Conservation (phyloP, 1,140 invertebrate species). For the Eriocheir sinensis region DNA sequence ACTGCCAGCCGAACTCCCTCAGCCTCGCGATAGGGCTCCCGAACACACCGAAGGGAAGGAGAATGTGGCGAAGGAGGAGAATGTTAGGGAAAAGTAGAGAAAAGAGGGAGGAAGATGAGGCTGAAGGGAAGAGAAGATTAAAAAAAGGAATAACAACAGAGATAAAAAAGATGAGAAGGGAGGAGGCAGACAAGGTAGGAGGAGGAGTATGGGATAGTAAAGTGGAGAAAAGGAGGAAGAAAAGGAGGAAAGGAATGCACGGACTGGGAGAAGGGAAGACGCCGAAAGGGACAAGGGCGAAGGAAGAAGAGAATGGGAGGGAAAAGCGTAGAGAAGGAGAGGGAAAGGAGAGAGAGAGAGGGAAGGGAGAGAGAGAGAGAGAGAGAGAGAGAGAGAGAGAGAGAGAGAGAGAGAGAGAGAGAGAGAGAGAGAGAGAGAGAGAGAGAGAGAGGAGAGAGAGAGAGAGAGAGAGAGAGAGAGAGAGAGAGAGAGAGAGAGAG, state of each 20-base stretch:
- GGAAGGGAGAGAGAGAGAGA: neutral
- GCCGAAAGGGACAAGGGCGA: neutral
- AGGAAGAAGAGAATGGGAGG: neutral
- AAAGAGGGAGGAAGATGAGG: neutral
- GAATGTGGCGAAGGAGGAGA: neutral
- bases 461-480: conserved; percentile 42
- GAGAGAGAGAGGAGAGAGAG: neutral
- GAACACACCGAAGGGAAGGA: neutral
- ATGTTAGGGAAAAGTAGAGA: no score
- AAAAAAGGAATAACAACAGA: neutral
- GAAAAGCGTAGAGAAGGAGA: no score
- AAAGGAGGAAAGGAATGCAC: neutral
- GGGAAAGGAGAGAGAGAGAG: neutral
- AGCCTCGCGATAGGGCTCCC: neutral
- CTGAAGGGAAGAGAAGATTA: neutral
- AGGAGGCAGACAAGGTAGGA: neutral
- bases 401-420: conserved; percentile 2
- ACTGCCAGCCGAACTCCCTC: neutral
- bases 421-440: conserved; percentile 23
- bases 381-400: neutral
- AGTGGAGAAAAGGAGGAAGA: neutral
- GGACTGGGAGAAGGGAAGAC: neutral
- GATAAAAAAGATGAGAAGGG: no score
- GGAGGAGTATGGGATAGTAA: neutral
- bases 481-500: conserved; percentile 40